These are phyloP conservation scores for Drosophila kuntzei DNA, from an alignment of 2,888 invertebrate species.

Conservation along the genomic window DNA sequence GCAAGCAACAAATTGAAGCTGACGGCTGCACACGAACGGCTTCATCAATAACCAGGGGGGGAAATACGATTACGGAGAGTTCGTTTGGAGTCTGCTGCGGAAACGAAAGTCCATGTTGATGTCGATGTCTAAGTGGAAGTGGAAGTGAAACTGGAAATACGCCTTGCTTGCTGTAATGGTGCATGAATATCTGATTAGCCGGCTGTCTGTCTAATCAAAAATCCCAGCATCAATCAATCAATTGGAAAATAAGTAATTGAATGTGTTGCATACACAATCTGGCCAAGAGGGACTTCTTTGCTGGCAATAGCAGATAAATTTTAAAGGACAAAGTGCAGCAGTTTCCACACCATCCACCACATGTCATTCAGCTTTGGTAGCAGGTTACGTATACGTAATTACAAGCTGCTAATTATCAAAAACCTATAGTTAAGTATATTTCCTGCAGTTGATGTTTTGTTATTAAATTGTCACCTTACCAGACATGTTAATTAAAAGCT, in stretches of 20 bases:
- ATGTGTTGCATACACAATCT: slow-evolving; percentile 33
- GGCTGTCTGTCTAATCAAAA: slow-evolving; percentile 61
- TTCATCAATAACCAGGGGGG: slow-evolving; percentile 40
- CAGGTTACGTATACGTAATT: slow-evolving; percentile 12
- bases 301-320: background rate
- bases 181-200: slow-evolving; percentile 77
- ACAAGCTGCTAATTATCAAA: background rate
- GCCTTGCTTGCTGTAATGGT: slow-evolving; percentile 57
- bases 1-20: slow-evolving; percentile 67
- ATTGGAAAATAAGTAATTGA: slow-evolving; percentile 73
- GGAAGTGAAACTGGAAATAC: slow-evolving; percentile 21
- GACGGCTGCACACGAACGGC: slow-evolving; percentile 52
- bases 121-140: background rate
- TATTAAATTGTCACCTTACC: background rate
- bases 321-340: background rate
- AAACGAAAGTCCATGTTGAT: slow-evolving; percentile 43
- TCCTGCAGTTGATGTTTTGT: background rate
- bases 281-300: background rate
- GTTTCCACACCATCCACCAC: background rate
- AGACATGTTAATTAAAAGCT: background rate
- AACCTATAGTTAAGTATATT: background rate
- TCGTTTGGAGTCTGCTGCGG: slow-evolving; percentile 26
- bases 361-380: background rate
- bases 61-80: slow-evolving; percentile 10
- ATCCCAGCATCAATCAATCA: slow-evolving; percentile 81